These are phyloP conservation scores for Poeciliopsis presidionis DNA, from an alignment of 2,797 vertebrate species.

Conservation along the genomic window DNA sequence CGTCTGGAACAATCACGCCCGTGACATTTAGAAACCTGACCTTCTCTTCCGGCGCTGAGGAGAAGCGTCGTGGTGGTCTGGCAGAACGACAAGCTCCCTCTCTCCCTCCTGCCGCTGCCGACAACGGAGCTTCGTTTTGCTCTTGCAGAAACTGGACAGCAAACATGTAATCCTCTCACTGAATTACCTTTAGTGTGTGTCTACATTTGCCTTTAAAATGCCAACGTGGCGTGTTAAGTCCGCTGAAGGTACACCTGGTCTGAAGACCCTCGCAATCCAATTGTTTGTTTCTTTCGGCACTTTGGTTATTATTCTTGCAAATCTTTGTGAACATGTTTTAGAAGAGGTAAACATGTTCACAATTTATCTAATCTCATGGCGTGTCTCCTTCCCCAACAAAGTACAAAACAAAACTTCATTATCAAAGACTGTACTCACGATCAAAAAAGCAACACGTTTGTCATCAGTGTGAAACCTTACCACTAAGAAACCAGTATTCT, in stretches of 20 bases:
- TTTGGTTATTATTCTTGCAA: neutral
- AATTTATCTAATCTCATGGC: too few species aligned
- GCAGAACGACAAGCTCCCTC: constrained; percentile 49
- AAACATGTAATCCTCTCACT: constrained; percentile 1
- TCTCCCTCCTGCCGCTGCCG: constrained; percentile 40
- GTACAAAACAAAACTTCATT: too few species aligned
- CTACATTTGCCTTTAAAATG: neutral
- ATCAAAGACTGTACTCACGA: too few species aligned
- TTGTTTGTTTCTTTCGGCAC: neutral
- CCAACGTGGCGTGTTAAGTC: neutral
- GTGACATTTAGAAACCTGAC: constrained; percentile 86
- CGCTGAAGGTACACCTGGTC: neutral
- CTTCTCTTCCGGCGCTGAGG: constrained; percentile 77
- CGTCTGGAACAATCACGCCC: constrained; percentile 82
- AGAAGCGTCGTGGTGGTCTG: constrained; percentile 28
- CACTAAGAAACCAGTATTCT: too few species aligned
- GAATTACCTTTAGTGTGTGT: neutral
- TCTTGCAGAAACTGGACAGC: constrained; percentile 15
- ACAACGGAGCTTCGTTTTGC: constrained; percentile 12
- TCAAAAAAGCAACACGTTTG: too few species aligned
- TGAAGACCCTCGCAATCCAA: neutral
- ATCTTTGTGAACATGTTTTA: too few species aligned
- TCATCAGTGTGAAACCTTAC: too few species aligned
- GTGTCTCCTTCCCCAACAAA: too few species aligned
- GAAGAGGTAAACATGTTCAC: neutral